phyloP scores from a whole-genome alignment of 2,888 invertebrate species.

The Eumerus sabulonum region DNA sequence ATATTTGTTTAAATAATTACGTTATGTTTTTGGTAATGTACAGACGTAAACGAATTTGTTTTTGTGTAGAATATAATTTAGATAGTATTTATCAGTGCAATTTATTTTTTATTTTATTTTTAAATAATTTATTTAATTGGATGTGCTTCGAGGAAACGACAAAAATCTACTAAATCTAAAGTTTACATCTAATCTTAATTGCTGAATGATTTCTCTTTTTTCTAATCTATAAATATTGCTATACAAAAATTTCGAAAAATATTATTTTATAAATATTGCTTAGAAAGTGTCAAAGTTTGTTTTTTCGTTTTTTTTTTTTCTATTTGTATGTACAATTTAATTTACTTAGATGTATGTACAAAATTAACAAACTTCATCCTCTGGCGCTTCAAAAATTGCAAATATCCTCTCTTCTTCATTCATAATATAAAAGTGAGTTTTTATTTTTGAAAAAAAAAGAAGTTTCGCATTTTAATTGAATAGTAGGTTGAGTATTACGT shows the following conservation, averaged over 20 bases:
- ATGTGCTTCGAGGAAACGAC: slow-evolving; percentile 45
- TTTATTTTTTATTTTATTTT: slow-evolving; percentile 33
- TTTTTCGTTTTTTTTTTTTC: slow-evolving; percentile 13
- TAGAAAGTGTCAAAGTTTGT: slow-evolving; percentile 60
- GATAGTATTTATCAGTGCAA: slow-evolving; percentile 48
- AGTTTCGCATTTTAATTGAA: slow-evolving; percentile 63
- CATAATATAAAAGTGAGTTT: slow-evolving; percentile 24
- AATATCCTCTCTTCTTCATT: slow-evolving; percentile 20
- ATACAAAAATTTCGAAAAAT: slow-evolving; percentile 71
- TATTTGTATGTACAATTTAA: slow-evolving; percentile 38
- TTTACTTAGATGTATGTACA: slow-evolving; percentile 51
- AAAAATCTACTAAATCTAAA: slow-evolving; percentile 24
- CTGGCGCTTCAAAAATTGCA: slow-evolving; percentile 50
- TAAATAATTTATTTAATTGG: slow-evolving; percentile 37
- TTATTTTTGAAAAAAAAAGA: slow-evolving; percentile 14
- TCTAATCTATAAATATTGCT: slow-evolving; percentile 61
- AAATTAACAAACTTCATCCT: slow-evolving; percentile 34
- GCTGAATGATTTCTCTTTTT: slow-evolving; percentile 19
- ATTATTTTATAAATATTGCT: slow-evolving; percentile 67
- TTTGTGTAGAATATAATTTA: slow-evolving; percentile 39
- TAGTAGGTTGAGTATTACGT: slow-evolving; percentile 69
- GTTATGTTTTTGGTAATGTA: slow-evolving; percentile 65
- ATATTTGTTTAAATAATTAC: slow-evolving; percentile 63
- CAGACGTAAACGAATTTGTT: slow-evolving; percentile 54
- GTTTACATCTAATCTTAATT: slow-evolving; percentile 44